phyloP scores from a whole-genome alignment of 2,797 vertebrate species.

The Neoniphon sammara region DNA sequence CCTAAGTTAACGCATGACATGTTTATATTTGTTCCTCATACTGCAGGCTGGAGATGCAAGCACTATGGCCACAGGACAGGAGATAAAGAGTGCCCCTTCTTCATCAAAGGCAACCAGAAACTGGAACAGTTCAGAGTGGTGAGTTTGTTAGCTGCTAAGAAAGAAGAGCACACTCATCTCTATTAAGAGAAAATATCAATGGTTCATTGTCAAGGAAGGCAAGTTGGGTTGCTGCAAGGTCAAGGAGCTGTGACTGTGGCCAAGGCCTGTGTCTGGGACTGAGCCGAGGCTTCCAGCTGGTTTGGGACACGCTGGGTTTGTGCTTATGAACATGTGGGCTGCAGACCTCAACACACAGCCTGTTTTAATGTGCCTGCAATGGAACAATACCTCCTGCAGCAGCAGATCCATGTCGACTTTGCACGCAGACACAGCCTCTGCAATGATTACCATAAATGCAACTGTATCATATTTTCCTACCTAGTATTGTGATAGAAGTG shows the following conservation, averaged over 20 bases:
- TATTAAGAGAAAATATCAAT: conserved; percentile 6
- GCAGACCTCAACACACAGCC: conserved; percentile 41
- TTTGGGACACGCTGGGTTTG: conserved; percentile 19
- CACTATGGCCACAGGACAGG: conserved; percentile 95
- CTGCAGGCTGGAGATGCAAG: conserved; percentile 94
- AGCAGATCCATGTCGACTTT: conserved; percentile 9
- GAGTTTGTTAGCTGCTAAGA: conserved; percentile 66
- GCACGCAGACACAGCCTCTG: conserved; percentile 47
- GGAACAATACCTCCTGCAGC: conserved; percentile 38
- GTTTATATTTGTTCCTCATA: conserved; percentile 6
- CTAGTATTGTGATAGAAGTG: conserved; percentile 41
- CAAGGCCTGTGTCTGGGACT: conserved; percentile 18
- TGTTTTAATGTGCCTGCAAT: conserved; percentile 24
- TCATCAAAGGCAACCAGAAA: conserved; percentile 98
- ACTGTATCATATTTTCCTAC: conserved; percentile 60
- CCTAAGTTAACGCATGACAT: not conserved
- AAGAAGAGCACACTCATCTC: not conserved
- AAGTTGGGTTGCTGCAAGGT: conserved; percentile 11
- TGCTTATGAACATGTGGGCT: conserved; percentile 39
- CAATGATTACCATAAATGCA: conserved; percentile 75
- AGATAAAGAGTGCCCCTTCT: conserved; percentile 94
- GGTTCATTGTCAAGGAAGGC: not conserved
- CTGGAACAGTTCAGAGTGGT: conserved; percentile 98
- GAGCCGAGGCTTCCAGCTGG: conserved; percentile 4
- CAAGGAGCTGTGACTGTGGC: conserved; percentile 17